Conservation (phyloP, 2,113 vertebrate genomes). For the Phodopus roborovskii region DNA sequence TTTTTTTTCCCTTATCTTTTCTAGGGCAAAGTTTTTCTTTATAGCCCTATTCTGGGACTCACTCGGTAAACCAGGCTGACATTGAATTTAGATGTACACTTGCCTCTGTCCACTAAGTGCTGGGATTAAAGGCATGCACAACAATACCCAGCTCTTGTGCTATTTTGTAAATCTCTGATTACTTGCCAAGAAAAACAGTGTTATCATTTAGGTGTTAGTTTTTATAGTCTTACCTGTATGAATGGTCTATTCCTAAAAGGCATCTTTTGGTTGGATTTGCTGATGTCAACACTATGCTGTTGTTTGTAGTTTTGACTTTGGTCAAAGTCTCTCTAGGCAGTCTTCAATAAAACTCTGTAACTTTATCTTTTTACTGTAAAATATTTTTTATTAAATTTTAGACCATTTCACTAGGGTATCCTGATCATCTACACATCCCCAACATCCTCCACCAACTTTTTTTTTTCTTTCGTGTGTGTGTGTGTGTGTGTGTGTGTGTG, state of each 20-base stretch:
- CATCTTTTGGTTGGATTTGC: background rate
- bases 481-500: too few relatives aligned
- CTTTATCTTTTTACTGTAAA: background rate
- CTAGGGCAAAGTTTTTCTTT: too few relatives aligned
- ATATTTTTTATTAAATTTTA: too few relatives aligned
- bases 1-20: too few relatives aligned
- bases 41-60: too few relatives aligned
- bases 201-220: background rate
- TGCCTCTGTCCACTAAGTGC: too few relatives aligned
- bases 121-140: too few relatives aligned
- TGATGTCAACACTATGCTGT: background rate
- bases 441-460: background rate
- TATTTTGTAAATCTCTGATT: constrained; percentile 20
- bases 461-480: too few relatives aligned
- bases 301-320: background rate
- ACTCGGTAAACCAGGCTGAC: too few relatives aligned
- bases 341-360: background rate
- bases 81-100: too few relatives aligned
- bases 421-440: background rate
- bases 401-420: too few relatives aligned
- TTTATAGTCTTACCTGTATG: background rate
- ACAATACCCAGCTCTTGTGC: too few relatives aligned
- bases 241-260: constrained; percentile 11
- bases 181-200: background rate
- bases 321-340: background rate